Evolutionary conservation across 2,888 invertebrate genomes (phyloP).

Genomic region (Glyphotaelius pellucidus): DNA sequence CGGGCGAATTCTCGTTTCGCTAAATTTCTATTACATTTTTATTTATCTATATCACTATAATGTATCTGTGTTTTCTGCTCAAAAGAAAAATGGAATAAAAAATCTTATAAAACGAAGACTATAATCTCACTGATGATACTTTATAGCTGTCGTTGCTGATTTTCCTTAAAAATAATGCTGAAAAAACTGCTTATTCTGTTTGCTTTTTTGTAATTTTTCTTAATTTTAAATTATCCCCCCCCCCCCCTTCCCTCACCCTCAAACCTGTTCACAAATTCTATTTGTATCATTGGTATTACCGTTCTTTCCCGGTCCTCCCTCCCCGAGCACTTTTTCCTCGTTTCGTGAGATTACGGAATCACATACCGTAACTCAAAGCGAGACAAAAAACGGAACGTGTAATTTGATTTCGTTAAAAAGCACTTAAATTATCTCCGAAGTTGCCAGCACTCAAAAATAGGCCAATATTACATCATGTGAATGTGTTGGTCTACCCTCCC

Average conservation of each 20-base stretch:
- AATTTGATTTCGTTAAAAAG: constrained; percentile 64
- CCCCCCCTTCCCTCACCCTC: no score
- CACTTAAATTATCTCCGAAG: constrained; percentile 61
- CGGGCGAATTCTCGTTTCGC: no score
- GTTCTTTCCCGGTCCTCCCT: neutral
- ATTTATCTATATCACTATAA: no score
- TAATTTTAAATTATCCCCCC: neutral
- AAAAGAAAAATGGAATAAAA: no score
- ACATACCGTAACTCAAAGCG: constrained; percentile 42
- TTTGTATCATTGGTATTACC: constrained; percentile 16
- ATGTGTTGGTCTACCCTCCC: neutral
- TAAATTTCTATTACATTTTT: no score
- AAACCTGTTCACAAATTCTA: constrained; percentile 19
- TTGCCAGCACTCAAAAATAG: constrained; percentile 39
- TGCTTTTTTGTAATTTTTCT: neutral
- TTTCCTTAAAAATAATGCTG: neutral
- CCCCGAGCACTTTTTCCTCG: constrained; percentile 29
- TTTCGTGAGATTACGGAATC: constrained; percentile 38
- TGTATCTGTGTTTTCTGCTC: no score
- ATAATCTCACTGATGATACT: neutral
- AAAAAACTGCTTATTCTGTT: neutral
- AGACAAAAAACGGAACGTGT: constrained; percentile 51
- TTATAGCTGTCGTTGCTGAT: neutral
- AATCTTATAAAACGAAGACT: neutral
- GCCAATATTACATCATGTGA: neutral